A percentile compares a stretch with the other conserved stretches of the same genome.
These are phyloP conservation scores for Anarhynchus alexandrinus DNA, from an alignment of 2,113 vertebrate genomes.

Conservation along the genomic window DNA sequence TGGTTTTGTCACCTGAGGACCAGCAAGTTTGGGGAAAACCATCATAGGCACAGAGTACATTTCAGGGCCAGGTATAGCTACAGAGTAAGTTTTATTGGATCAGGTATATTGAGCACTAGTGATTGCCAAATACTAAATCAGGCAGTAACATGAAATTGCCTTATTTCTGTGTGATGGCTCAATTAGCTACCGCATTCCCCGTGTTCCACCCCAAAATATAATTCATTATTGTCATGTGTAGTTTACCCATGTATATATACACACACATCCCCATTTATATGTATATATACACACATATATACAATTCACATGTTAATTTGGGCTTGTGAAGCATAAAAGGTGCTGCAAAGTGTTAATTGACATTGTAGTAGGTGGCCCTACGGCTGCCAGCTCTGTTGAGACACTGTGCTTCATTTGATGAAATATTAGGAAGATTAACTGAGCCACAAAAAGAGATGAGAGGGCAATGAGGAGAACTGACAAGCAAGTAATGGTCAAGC, in stretches of 20 bases:
- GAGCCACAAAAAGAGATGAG: not conserved
- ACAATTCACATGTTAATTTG: not conserved
- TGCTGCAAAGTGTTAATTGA: not conserved
- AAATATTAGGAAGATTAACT: not conserved
- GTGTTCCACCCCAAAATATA: not conserved
- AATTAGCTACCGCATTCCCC: not conserved
- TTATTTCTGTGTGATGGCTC: not conserved
- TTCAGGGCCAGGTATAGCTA: not conserved
- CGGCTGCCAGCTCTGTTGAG: not conserved
- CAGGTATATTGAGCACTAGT: not conserved
- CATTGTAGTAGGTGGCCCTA: not conserved
- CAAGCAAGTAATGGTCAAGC: not conserved
- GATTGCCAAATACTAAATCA: not conserved
- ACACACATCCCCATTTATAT: no score
- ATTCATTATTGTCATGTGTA: not conserved
- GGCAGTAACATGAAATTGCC: not conserved
- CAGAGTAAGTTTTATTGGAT: not conserved
- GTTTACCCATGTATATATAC: not conserved
- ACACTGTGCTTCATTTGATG: not conserved
- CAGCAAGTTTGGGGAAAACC: not conserved
- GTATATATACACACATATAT: not conserved
- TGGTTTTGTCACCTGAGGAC: not conserved
- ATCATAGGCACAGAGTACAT: not conserved
- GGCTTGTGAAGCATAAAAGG: not conserved
- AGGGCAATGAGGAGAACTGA: not conserved